phyloP scores from a whole-genome alignment of 23 tunicate species.

The Phallusia fumigata region DNA sequence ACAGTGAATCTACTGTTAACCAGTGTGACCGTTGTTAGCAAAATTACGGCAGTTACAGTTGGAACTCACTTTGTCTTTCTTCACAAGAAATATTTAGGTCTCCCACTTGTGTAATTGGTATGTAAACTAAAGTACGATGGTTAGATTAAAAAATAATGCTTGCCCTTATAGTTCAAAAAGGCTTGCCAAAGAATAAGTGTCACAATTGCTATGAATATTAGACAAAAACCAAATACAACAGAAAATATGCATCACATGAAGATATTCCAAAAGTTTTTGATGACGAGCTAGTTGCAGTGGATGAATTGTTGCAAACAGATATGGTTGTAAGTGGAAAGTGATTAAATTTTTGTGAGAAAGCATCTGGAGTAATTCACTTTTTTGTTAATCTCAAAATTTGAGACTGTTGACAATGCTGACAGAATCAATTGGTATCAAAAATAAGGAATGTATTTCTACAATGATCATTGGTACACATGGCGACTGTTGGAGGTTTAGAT shows the following conservation, averaged over 20 bases:
- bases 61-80: too few species aligned
- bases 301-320: not conserved
- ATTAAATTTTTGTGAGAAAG: not conserved
- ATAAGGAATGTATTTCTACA: too few species aligned
- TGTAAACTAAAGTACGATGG: not conserved
- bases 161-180: not conserved
- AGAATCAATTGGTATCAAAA: not conserved
- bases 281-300: not conserved
- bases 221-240: not conserved
- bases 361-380: not conserved
- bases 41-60: too few species aligned
- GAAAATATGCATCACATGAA: not conserved
- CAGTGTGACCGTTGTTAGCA: too few species aligned
- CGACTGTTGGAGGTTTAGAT: too few species aligned
- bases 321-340: not conserved
- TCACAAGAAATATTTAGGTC: not conserved
- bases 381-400: too few species aligned
- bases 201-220: not conserved
- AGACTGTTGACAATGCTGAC: too few species aligned
- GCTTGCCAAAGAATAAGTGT: not conserved
- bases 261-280: not conserved
- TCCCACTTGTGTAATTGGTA: not conserved
- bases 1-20: too few species aligned
- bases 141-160: not conserved
- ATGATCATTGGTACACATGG: too few species aligned